Base-by-base conservation (phyloP, 2,113 vertebrate genomes). In the Laterallus jamaicensis region DNA sequence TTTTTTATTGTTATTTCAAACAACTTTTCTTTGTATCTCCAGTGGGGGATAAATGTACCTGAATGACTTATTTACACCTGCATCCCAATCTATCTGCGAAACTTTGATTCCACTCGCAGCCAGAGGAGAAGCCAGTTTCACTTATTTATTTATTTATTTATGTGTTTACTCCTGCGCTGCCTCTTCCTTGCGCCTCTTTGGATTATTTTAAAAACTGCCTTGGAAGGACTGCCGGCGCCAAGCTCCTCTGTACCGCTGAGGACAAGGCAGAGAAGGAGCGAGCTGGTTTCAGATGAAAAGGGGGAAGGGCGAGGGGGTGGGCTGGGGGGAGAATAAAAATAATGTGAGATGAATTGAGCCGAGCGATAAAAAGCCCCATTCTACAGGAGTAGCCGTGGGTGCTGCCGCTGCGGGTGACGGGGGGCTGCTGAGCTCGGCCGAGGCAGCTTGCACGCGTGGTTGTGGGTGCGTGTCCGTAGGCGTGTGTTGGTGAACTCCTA, bases 1-100 rank as follows among this genome's bases (percentile, higher is more conserved):
- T 96, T 96, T 96, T 87, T 63, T 86, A 50, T 67, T 93, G 86
- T 90, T 95, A 90, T 78, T 92, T 28, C 66, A 47, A 94, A 78
- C 79, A 92, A 77, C 60, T 90, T 91, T 82, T 70, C 42, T 59
- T 82, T 55, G 58, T 42, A 86, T 56, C 28, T 28, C 50, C 78
- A 25, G 37, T 22, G 81, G 52, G 52, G 71, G 79, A 49, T 69
- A 91, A 86, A 35, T 18, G 11, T 59, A 85, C 58, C 66, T 73
- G 83, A 89, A 88, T 26, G 25, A 79, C 69, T 86, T 80, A 67
- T 62, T 89, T 79, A 64, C 76, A 90, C 40, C 75, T 62, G 44
- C 56, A 74, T 82, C 77, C 22, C 69, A 35, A 71, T 49, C 47
- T 64, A 9, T 8, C 50, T 40, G 32, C 5, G 40, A 87, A 93